These are phyloP conservation scores for Salmo trutta DNA, from an alignment of 2,797 vertebrate genomes.

Conservation along the genomic window DNA sequence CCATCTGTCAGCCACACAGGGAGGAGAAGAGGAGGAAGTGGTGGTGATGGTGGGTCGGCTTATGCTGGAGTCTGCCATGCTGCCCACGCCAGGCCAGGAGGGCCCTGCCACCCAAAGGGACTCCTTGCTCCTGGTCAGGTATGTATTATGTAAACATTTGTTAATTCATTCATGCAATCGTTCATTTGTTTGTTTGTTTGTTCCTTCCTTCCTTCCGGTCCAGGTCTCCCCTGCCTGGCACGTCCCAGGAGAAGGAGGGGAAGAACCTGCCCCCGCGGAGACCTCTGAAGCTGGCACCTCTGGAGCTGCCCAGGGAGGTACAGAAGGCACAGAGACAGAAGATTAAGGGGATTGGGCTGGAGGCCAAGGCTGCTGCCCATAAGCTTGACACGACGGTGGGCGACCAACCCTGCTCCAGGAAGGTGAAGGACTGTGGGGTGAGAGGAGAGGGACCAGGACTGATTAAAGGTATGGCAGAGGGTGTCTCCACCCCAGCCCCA, in stretches of 20 bases:
- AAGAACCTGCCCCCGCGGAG: conserved; percentile 61
- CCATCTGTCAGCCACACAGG: conserved; percentile 55
- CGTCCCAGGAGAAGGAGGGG: conserved; percentile 8
- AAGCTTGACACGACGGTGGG: conserved; percentile 36
- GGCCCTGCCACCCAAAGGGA: conserved; percentile 39
- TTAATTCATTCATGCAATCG: not conserved
- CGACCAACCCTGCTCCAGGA: conserved; percentile 42
- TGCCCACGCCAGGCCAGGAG: conserved; percentile 38
- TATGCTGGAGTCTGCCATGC: conserved; percentile 25
- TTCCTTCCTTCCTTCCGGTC: not conserved
- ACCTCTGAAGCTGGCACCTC: conserved; percentile 76
- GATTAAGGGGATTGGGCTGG: conserved; percentile 66
- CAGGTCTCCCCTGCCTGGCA: conserved; percentile 29
- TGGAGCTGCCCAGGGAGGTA: conserved; percentile 74
- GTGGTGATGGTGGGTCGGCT: conserved; percentile 36
- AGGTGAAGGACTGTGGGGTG: conserved; percentile 27
- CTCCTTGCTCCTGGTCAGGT: not conserved
- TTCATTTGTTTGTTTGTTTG: too few relatives aligned
- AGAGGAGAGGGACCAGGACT: conserved; percentile 30
- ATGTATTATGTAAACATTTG: not conserved
- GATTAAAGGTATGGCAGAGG: not conserved
- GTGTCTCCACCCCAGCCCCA: not conserved
- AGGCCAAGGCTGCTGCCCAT: conserved; percentile 52
- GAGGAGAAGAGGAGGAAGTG: conserved; percentile 37
- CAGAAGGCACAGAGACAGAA: conserved; percentile 78